Percentiles rank a stretch among this genome's conserved stretches.
Conservation (phyloP, 2,113 vertebrate genomes). For the Miniopterus natalensis region DNA sequence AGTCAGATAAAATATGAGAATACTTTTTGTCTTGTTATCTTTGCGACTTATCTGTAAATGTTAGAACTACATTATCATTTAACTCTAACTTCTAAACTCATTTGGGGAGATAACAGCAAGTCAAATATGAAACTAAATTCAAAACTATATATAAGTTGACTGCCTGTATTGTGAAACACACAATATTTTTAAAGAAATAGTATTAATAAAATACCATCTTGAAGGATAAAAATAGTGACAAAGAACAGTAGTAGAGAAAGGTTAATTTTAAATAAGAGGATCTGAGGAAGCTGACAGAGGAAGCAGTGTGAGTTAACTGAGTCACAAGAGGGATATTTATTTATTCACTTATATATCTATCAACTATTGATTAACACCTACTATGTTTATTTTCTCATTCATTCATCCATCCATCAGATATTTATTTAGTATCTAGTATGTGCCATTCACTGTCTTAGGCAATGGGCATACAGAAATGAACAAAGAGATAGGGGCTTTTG, state of each 20-base stretch:
- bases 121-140: constrained; percentile 19
- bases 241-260: not conserved
- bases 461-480: not conserved
- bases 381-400: not conserved
- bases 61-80: not conserved
- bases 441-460: not conserved
- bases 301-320: not conserved
- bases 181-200: not conserved
- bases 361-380: not conserved
- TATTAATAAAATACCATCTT: not conserved
- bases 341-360: not conserved
- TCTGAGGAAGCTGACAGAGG: not conserved
- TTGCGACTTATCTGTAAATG: not conserved
- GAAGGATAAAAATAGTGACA: not conserved
- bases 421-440: not conserved
- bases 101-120: not conserved
- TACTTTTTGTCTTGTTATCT: not conserved
- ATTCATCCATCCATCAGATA: not conserved
- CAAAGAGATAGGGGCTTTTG: not conserved
- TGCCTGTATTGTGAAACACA: not conserved
- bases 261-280: not conserved
- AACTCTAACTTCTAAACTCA: constrained; percentile 13
- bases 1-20: not conserved
- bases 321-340: not conserved
- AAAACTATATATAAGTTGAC: not conserved